Conservation (phyloP, 2,888 invertebrate species). For the Aethes cnicana region DNA sequence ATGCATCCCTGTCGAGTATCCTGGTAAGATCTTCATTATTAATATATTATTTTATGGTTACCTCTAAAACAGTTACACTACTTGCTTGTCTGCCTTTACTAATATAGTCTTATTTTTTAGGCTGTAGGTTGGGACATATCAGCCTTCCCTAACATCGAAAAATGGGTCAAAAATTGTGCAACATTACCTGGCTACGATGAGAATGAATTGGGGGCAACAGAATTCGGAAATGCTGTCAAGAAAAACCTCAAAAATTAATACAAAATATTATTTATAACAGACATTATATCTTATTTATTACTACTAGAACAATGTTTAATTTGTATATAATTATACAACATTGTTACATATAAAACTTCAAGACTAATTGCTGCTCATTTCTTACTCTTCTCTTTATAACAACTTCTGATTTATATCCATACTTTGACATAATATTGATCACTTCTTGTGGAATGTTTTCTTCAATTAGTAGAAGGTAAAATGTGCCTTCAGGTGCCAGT, state of each 20-base stretch:
- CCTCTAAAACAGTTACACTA: no score
- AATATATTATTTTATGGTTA: not conserved
- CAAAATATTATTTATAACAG: constrained; percentile 40
- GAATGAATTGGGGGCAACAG: constrained; percentile 82
- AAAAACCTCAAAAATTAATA: constrained; percentile 66
- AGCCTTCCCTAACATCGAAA: constrained; percentile 79
- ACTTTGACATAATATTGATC: constrained; percentile 77
- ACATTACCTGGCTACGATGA: constrained; percentile 82
- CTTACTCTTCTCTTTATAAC: constrained; percentile 90
- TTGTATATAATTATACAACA: no score
- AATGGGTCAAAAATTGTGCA: constrained; percentile 83
- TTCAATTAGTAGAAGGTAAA: constrained; percentile 93
- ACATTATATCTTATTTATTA: constrained; percentile 34
- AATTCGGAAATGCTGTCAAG: constrained; percentile 81
- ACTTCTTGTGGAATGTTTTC: constrained; percentile 93
- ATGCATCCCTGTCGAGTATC: constrained; percentile 80
- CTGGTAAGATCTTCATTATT: constrained; percentile 64
- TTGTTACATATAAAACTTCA: constrained; percentile 80
- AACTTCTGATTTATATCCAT: constrained; percentile 83
- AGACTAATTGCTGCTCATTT: constrained; percentile 92
- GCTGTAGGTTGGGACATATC: constrained; percentile 83
- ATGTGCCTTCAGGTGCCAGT: constrained; percentile 88
- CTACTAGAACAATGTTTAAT: no score
- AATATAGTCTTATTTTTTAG: constrained; percentile 56
- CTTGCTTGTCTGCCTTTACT: no score